Conservation (phyloP, 1,140 invertebrate genomes). For the Drosophila seguyi region DNA sequence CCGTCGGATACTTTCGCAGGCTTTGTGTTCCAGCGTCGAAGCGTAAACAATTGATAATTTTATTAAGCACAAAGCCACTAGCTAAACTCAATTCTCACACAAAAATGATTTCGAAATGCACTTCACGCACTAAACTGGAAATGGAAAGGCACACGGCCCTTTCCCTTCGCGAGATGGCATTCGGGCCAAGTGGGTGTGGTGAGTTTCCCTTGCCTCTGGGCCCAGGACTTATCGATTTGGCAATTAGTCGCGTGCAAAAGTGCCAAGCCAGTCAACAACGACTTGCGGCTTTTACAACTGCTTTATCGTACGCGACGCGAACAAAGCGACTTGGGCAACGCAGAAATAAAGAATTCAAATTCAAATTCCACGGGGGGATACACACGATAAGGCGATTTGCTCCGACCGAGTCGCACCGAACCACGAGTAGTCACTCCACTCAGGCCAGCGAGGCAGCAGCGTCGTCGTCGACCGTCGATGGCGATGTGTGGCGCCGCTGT, state of each 20-base stretch:
- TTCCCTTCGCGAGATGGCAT: conserved; percentile 21
- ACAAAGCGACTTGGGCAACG: conserved; percentile 15
- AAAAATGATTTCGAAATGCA: conserved; percentile 65
- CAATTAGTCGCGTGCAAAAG: conserved; percentile 38
- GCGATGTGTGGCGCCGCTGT: conserved; percentile 73
- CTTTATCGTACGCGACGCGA: conserved; percentile 5
- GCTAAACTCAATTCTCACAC: conserved; percentile 45
- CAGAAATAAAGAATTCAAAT: conserved; percentile 16
- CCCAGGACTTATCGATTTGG: conserved; percentile 68
- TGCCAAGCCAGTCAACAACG: neutral
- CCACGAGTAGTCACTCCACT: conserved; percentile 39
- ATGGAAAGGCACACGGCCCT: conserved; percentile 28
- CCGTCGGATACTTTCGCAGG: conserved; percentile 8
- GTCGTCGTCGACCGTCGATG: conserved; percentile 50
- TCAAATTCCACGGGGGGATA: conserved; percentile 35
- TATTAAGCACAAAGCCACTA: conserved; percentile 28
- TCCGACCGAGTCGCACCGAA: conserved; percentile 19
- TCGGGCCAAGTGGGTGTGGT: conserved; percentile 55
- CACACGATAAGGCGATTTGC: conserved; percentile 49
- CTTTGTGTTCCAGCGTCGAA: conserved; percentile 29
- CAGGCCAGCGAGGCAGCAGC: conserved; percentile 43
- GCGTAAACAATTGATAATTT: conserved; percentile 39
- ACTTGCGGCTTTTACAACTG: neutral
- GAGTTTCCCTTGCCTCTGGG: conserved; percentile 50
- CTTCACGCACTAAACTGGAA: conserved; percentile 62